These are phyloP conservation scores for Opisthograptis luteolata DNA, from an alignment of 2,888 invertebrate genomes.

Conservation along the genomic window DNA sequence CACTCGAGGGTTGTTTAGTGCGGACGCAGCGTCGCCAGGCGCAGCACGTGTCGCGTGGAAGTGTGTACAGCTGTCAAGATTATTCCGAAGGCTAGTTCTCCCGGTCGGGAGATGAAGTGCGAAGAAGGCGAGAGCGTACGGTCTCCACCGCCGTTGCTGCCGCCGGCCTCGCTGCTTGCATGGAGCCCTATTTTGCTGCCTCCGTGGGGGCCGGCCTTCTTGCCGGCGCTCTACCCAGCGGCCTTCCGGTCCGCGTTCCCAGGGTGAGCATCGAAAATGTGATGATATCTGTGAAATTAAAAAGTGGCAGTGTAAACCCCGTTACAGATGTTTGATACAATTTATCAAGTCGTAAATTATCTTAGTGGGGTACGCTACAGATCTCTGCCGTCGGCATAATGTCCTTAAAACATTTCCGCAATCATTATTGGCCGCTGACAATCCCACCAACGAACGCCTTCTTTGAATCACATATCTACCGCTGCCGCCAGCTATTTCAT, in stretches of 20 bases:
- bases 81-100: conserved; percentile 81
- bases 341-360: no score
- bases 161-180: conserved; percentile 87
- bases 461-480: no score
- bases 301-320: conserved; percentile 28
- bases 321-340: no score
- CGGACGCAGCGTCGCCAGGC: conserved; percentile 76
- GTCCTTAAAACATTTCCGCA: no score
- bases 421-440: no score
- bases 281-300: conserved; percentile 21
- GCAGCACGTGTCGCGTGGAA: conserved; percentile 78
- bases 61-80: conserved; percentile 67
- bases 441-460: no score
- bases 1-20: conserved; percentile 84
- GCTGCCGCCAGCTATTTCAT: no score
- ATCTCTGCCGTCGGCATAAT: no score
- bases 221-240: conserved; percentile 89
- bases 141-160: conserved; percentile 75
- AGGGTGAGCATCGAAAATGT: conserved; percentile 84
- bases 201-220: conserved; percentile 89
- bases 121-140: conserved; percentile 77
- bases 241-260: conserved; percentile 89
- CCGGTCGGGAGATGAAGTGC: conserved; percentile 81
- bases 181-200: conserved; percentile 91
- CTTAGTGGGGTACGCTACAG: no score